These are phyloP conservation scores for Halotydeus destructor DNA, from an alignment of 1,140 invertebrate genomes.

Conservation along the genomic window DNA sequence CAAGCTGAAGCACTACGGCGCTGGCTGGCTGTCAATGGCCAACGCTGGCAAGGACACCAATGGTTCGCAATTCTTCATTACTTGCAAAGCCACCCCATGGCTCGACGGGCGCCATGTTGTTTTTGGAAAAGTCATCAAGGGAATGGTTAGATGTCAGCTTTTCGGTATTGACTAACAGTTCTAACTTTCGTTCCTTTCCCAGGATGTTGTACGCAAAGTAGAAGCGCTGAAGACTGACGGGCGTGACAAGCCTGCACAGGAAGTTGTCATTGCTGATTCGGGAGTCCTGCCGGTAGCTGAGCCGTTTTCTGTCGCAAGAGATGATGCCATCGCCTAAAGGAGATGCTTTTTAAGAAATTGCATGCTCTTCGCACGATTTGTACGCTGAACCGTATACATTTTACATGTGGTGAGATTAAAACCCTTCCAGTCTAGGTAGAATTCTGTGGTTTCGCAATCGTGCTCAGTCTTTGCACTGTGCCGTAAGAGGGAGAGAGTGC, in stretches of 20 bases:
- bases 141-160: conserved; percentile 45
- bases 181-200: conserved; percentile 14
- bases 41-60: conserved; percentile 84
- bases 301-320: conserved; percentile 41
- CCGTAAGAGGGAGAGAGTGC: too few relatives aligned
- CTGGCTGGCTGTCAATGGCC: conserved; percentile 84
- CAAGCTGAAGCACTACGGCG: conserved; percentile 56
- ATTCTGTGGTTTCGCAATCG: too few relatives aligned
- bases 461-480: too few relatives aligned
- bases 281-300: conserved; percentile 21
- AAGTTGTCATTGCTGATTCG: conserved; percentile 24
- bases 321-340: conserved; percentile 45
- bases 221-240: conserved; percentile 24
- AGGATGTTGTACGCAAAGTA: conserved; percentile 35
- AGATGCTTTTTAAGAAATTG: too few relatives aligned
- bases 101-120: conserved; percentile 53
- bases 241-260: conserved; percentile 28
- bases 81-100: conserved; percentile 74
- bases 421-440: too few relatives aligned
- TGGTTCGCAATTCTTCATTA: conserved; percentile 96
- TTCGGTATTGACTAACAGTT: neutral
- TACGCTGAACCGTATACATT: too few relatives aligned
- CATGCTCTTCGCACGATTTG: too few relatives aligned
- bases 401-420: too few relatives aligned
- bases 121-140: conserved; percentile 42